Evolutionary conservation across 2,113 vertebrate genomes (phyloP).

Genomic region (Gulo gulo): DNA sequence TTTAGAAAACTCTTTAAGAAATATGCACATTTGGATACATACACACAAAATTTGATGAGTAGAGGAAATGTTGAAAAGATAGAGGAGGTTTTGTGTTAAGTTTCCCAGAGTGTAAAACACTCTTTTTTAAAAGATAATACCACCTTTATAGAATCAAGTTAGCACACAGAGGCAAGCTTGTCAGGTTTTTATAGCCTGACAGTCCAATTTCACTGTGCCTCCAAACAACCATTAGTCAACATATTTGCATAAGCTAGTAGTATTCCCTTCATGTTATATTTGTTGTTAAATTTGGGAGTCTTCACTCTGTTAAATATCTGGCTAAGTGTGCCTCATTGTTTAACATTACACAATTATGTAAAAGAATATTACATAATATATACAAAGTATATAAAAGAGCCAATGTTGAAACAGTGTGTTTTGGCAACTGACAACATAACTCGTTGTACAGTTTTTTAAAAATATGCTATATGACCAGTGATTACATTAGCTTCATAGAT

Average conservation of each 20-base stretch:
- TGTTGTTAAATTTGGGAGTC: not conserved
- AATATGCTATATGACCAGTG: slow-evolving; percentile 74
- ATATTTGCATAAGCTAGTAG: not conserved
- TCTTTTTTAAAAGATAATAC: slow-evolving; percentile 22
- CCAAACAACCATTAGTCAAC: not conserved
- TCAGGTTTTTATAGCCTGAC: slow-evolving; percentile 32
- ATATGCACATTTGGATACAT: not conserved
- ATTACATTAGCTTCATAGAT: slow-evolving; percentile 81
- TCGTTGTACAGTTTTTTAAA: slow-evolving; percentile 81
- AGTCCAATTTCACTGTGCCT: not conserved
- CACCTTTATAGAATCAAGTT: slow-evolving; percentile 17
- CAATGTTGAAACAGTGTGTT: not conserved
- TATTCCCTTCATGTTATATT: not conserved
- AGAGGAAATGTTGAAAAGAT: not conserved
- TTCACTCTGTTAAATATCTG: not conserved
- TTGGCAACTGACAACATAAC: slow-evolving; percentile 82
- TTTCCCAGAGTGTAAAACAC: slow-evolving; percentile 26
- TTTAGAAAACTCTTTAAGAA: slow-evolving; percentile 58
- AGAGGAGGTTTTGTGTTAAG: not conserved
- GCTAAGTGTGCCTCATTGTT: not conserved
- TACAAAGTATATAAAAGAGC: not conserved
- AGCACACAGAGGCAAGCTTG: not conserved
- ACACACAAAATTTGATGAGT: slow-evolving; percentile 20
- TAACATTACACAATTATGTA: not conserved
- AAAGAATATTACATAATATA: not conserved